Evolutionary conservation across 2,113 vertebrate species (phyloP).

Genomic region (Gymnorhina tibicen): DNA sequence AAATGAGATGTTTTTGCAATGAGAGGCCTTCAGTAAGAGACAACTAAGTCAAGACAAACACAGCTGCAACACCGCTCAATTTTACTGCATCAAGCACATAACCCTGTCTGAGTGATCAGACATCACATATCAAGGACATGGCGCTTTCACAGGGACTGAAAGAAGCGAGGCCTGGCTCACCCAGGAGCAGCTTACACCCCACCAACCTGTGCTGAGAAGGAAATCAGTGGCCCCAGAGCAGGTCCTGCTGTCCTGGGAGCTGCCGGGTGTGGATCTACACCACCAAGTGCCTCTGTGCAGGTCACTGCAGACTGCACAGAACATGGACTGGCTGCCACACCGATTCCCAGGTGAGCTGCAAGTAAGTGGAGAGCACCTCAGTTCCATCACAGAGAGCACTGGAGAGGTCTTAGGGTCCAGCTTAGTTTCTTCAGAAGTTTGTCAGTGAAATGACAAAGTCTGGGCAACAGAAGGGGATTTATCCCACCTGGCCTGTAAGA

Average conservation of each 20-base stretch:
- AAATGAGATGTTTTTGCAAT: neutral
- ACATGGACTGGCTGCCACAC: neutral
- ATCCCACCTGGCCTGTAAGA: conserved; percentile 8
- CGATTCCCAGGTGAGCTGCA: neutral
- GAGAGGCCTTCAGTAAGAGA: neutral
- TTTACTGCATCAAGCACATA: neutral
- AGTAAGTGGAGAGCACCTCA: neutral
- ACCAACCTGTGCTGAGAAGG: neutral
- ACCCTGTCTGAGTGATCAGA: neutral
- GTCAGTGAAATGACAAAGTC: neutral
- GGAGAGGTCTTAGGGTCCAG: neutral
- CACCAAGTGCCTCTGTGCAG: neutral
- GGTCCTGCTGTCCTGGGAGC: neutral
- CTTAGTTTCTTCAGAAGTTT: neutral
- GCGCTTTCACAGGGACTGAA: neutral
- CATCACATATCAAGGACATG: neutral
- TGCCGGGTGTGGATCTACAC: neutral
- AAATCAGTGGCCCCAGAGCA: neutral
- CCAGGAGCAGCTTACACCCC: neutral
- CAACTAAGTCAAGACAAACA: neutral
- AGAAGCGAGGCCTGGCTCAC: neutral
- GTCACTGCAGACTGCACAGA: neutral
- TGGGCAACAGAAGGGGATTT: neutral
- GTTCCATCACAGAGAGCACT: neutral
- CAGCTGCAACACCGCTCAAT: neutral